A percentile compares a stretch with the other conserved stretches of the same genome.
Evolutionary conservation across 2,888 invertebrate genomes (phyloP).

Genomic region (Patella pellucida): DNA sequence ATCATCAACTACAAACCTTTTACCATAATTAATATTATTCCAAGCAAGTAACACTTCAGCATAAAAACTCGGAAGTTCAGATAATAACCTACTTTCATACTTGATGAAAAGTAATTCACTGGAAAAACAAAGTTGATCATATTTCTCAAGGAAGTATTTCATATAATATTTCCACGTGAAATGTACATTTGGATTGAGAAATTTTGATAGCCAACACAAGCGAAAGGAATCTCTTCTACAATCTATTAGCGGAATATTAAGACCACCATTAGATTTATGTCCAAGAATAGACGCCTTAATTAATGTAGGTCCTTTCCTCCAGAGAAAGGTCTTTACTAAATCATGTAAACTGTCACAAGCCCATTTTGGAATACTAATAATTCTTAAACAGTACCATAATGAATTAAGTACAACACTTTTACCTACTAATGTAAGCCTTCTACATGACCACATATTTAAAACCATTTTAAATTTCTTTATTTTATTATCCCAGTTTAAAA

Average conservation of each 20-base stretch:
- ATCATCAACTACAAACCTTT: neutral
- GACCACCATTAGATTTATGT: neutral
- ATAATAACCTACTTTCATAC: neutral
- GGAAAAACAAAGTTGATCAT: neutral
- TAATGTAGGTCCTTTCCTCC: neutral
- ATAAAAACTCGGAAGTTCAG: neutral
- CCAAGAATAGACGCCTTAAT: neutral
- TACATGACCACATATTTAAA: neutral
- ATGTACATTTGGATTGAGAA: neutral
- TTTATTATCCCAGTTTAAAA: neutral
- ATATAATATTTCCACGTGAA: neutral
- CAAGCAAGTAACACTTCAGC: neutral
- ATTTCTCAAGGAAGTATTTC: neutral
- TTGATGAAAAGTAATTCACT: neutral
- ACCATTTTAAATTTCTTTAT: neutral
- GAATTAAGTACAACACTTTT: neutral
- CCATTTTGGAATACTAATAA: neutral
- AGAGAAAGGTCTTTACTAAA: neutral
- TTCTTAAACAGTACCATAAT: neutral
- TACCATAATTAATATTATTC: neutral
- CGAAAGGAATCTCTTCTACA: constrained; percentile 3
- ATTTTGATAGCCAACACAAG: neutral
- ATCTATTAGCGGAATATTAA: neutral
- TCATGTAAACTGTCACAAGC: neutral
- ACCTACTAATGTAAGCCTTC: neutral